Evolutionary conservation across 2,888 invertebrate species (phyloP).

Genomic region (Frankliniella intonsa): DNA sequence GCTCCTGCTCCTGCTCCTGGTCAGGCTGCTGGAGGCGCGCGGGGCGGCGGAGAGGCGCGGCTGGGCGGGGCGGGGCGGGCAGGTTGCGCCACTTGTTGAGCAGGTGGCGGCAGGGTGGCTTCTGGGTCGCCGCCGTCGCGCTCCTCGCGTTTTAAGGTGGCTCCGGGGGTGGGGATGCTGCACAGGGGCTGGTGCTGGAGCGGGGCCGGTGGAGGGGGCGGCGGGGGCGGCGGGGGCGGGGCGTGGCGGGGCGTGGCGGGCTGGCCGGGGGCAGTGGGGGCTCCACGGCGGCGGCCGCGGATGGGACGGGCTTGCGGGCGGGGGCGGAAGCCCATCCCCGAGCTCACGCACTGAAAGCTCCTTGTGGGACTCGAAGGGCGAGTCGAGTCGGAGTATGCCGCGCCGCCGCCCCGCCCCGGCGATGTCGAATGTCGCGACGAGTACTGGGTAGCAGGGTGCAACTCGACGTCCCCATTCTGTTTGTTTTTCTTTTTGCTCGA

Average conservation of each 20-base stretch:
- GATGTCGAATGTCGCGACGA: too few relatives aligned
- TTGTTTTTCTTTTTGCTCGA: too few relatives aligned
- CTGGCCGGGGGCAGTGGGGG: not conserved
- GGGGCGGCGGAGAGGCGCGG: not conserved
- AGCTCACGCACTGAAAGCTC: too few relatives aligned
- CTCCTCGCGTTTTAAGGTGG: not conserved
- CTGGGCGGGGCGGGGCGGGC: not conserved
- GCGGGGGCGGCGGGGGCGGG: not conserved
- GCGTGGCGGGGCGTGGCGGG: not conserved
- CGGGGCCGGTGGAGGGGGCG: not conserved
- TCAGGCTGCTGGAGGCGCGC: not conserved
- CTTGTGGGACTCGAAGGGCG: too few relatives aligned
- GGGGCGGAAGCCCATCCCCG: too few relatives aligned
- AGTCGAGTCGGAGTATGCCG: too few relatives aligned
- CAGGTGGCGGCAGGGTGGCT: conserved; percentile 1
- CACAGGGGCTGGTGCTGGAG: not conserved
- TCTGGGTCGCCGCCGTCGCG: not conserved
- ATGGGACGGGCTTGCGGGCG: not conserved
- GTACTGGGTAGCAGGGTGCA: too few relatives aligned
- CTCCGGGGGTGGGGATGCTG: not conserved
- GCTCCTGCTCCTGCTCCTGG: too few relatives aligned
- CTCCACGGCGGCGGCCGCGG: not conserved
- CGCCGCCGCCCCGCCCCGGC: too few relatives aligned
- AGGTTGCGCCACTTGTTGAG: not conserved
- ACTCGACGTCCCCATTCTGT: too few relatives aligned